Evolutionary conservation across 1,140 invertebrate genomes (phyloP).

Genomic region (Penaeus japonicus): DNA sequence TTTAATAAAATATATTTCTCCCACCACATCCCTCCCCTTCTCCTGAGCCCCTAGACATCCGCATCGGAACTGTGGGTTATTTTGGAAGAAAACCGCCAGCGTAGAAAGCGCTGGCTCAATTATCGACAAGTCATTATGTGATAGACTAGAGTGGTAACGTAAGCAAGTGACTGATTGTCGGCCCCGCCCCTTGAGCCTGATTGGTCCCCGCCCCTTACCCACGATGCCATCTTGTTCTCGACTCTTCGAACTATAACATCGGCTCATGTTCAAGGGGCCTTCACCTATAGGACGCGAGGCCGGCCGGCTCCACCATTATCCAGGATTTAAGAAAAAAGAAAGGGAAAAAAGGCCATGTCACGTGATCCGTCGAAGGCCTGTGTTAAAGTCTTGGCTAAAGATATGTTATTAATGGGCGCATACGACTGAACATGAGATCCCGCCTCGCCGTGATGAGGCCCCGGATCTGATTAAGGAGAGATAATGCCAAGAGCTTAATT

Average conservation of each 20-base stretch:
- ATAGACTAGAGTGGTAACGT: slow-evolving; percentile 34
- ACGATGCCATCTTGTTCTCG: slow-evolving; percentile 54
- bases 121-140: slow-evolving; percentile 39
- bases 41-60: not conserved
- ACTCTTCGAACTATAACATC: not conserved
- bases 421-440: not conserved
- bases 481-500: slow-evolving; percentile 47
- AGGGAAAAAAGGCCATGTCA: too few species aligned
- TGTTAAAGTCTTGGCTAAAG: too few species aligned
- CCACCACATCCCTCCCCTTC: not conserved
- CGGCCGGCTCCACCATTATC: too few species aligned
- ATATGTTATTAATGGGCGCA: too few species aligned
- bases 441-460: not conserved
- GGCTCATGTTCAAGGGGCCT: not conserved
- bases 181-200: slow-evolving; percentile 50
- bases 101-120: too few species aligned
- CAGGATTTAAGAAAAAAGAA: too few species aligned
- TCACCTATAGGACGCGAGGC: too few species aligned
- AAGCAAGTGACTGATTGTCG: slow-evolving; percentile 52
- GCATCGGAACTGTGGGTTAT: too few species aligned
- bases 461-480: slow-evolving; percentile 33
- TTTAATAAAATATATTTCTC: slow-evolving; percentile 24
- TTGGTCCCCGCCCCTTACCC: slow-evolving; percentile 51
- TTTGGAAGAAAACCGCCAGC: too few species aligned
- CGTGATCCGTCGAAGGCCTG: too few species aligned